Percentiles rank a stretch among this genome's conserved stretches.
Conservation (phyloP, 2,888 invertebrate species). For the Polymixis flavicincta region DNA sequence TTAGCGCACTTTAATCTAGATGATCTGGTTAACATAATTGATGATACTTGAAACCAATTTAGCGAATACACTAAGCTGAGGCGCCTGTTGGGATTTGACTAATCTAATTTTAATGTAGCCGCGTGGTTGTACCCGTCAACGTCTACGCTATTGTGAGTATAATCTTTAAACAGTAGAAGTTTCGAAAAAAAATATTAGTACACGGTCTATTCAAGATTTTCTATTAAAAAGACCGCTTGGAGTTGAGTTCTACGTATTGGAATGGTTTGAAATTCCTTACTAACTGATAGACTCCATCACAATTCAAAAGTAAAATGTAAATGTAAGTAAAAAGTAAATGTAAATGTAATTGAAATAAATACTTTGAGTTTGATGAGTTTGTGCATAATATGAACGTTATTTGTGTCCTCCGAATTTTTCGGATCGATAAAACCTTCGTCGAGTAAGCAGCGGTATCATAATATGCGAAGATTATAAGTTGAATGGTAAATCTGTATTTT, state of each 20-base stretch:
- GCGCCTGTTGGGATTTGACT: slow-evolving; percentile 16
- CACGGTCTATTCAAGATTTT: too few species aligned
- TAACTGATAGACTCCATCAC: too few species aligned
- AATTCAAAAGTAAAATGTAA: too few species aligned
- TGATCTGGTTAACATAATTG: slow-evolving; percentile 41
- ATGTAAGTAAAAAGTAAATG: too few species aligned
- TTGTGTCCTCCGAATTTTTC: neutral
- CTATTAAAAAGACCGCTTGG: too few species aligned
- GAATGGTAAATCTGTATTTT: neutral
- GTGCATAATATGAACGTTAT: neutral
- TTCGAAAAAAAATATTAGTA: too few species aligned
- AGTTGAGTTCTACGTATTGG: too few species aligned
- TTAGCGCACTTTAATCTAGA: slow-evolving; percentile 22
- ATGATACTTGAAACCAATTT: slow-evolving; percentile 45
- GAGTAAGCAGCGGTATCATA: neutral
- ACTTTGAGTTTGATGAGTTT: neutral
- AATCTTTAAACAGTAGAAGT: neutral
- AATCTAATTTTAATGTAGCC: slow-evolving; percentile 18
- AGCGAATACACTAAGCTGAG: slow-evolving; percentile 13
- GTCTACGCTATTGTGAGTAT: neutral
- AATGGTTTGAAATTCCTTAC: too few species aligned
- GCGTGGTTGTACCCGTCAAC: neutral
- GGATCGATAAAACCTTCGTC: neutral
- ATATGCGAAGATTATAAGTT: neutral
- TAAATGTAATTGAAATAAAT: too few species aligned